Base-by-base conservation (phyloP, 2,113 vertebrate species). In the Odocoileus hemionus region DNA sequence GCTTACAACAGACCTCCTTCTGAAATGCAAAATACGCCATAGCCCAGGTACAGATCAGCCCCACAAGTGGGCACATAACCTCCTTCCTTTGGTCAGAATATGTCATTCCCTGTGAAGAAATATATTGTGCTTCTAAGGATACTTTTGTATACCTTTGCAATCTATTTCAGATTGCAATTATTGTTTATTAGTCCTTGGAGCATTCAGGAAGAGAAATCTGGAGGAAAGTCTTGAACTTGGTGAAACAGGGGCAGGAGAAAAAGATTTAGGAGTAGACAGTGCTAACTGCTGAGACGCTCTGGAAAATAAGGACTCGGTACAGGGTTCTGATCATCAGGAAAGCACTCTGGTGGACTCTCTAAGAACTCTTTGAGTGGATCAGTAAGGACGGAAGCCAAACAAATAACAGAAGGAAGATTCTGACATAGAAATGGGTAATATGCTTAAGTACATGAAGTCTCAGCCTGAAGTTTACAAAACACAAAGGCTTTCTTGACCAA, bases 51-150 rank as follows among this genome's bases (percentile, higher is more conserved):
- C 4, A 58, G 4, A 57, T 60, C 43, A 84, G 39, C 36, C 80
- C 28, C 50, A 52, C n/a, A 50, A 82, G 52, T 55, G 67, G 55
- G 58, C 47, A 50, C 9, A 33, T 16, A 87, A 12, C 33, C 21
- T 83, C n/a, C 60, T 55, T 52, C 25, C 39, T 64, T 70, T 85
- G 57, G 50, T 45, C 78, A 89, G n/a, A 86, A 55, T 58, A 54
- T 5, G 39, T 76, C 93, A 88, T 19, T 67, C 80, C 96, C 94
- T 61, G 64, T 47, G 57, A 91, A 89, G 86, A 47, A 78, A n/a
- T 25, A 83, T 5, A 43, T 1, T 84, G 30, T 86, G n/a, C 47
- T 90, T 95, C 52, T 85, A 70, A 76, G 57, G 93, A 95, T 30
- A 54, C 26, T 17, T 23, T 70, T 23, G 19, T 6, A 6, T 74